Evolutionary conservation across 2,113 vertebrate genomes (phyloP), one percentile per base, ranked within the genome.

Genomic region (Plestiodon gilberti): DNA sequence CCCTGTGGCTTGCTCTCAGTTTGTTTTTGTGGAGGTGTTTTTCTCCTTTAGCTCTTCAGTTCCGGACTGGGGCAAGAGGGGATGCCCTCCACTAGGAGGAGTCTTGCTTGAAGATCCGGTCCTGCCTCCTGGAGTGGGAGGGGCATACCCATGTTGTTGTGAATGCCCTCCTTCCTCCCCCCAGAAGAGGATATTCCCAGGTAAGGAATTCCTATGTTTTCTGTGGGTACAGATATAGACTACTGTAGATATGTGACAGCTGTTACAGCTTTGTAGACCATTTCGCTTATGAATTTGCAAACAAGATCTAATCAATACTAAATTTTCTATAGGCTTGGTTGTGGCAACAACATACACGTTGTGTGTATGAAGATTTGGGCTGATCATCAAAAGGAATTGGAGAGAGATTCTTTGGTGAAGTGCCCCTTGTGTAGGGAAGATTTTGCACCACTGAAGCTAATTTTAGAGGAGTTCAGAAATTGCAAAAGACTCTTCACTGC

Each of bases 291-390:
- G 48, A 70, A 40, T 70, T 65, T 77, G n/a, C 15, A 15, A 84
- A 61, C 1, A 80, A 30, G 35, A 57, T 28, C 52, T 11, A 67
- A 57, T 71, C 28, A n/a, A 30, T 57, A 9, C 6, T 18, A 89
- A 0, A 2, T 90, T 90, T 90, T 86, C 14, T 61, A 30, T 78
- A 98, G 97, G 88, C 97, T 96, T 52, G 92, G 96, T 48, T 96
- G 94, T 87, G 96, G 95, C 79, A 98, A 97, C 85, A 96, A 89
- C 0, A 6, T 97, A 78, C 96, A 98, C 87, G 95, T 97, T 87
- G 95, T 93, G 77, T 96, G 96, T 84, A 94, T 96, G 96, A 97
- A 96, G 84, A 92, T 96, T 61, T 96, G 96, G 94, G 93, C 84
- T 0, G 92, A 95, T 40, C 90, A 96, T 86, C 95, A 97, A 89